Evolutionary conservation across 2,888 invertebrate species (phyloP).

Genomic region (Lepidocyrtoides sp.): DNA sequence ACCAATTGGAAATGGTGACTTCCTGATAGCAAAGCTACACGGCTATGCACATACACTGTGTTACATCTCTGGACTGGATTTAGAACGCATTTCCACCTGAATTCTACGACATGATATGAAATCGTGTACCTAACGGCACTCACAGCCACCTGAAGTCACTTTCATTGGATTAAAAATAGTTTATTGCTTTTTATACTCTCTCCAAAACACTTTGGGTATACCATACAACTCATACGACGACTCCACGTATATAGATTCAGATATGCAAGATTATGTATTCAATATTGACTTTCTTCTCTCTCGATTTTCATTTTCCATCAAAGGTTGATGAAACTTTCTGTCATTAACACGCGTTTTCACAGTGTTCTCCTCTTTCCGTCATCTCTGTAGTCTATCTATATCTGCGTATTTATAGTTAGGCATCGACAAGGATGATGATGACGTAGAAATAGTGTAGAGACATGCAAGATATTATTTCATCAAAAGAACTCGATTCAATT

Average conservation of each 20-base stretch:
- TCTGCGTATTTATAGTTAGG: neutral
- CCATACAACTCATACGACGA: neutral
- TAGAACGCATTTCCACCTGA: no score
- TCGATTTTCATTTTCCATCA: neutral
- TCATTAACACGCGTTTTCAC: constrained; percentile 22
- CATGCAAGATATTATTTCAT: neutral
- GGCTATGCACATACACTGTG: no score
- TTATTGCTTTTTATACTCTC: neutral
- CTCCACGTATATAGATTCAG: no score
- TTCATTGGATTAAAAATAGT: constrained; percentile 39
- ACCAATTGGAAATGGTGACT: no score
- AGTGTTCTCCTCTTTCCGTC: neutral
- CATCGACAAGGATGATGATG: neutral
- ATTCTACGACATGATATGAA: neutral
- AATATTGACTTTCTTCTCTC: constrained; percentile 11
- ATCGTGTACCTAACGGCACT: neutral
- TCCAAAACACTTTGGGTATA: neutral
- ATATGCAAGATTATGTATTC: no score
- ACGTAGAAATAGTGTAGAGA: neutral
- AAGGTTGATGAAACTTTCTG: neutral
- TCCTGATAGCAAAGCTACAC: no score
- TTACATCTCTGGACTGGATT: no score
- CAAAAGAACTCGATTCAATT: neutral
- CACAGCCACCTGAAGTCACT: constrained; percentile 18
- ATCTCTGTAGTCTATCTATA: no score